phyloP scores from a whole-genome alignment of 2,113 vertebrate species.

The Sander lucioperca region DNA sequence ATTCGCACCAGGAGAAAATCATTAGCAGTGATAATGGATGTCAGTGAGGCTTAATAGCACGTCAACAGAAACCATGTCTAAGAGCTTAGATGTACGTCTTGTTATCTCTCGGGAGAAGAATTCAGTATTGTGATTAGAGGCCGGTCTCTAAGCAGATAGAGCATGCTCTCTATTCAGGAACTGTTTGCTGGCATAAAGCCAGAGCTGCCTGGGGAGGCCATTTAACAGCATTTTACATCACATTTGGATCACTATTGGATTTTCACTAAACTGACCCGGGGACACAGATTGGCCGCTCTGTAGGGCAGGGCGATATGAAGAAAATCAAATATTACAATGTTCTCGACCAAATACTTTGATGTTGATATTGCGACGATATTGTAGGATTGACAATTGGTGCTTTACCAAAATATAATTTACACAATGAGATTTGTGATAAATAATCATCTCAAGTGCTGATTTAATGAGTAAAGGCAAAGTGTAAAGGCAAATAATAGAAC shows the following conservation, averaged over 20 bases:
- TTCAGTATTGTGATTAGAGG: background rate
- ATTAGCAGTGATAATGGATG: background rate
- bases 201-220: background rate
- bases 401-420: too few species aligned
- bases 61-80: background rate
- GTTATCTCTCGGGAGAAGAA: background rate
- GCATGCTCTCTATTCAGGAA: conserved; percentile 19
- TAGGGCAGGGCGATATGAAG: too few species aligned
- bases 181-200: background rate
- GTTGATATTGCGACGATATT: too few species aligned
- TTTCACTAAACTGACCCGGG: background rate
- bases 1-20: background rate
- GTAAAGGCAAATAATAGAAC: too few species aligned
- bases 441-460: too few species aligned
- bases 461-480: too few species aligned
- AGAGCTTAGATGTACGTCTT: background rate
- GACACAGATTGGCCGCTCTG: background rate
- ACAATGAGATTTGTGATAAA: too few species aligned
- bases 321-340: too few species aligned
- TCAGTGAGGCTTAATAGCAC: background rate
- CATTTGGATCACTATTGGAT: background rate
- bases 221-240: conserved; percentile 39
- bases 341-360: too few species aligned
- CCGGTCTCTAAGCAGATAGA: background rate
- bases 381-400: too few species aligned